phyloP scores from a whole-genome alignment of 2,888 invertebrate species.

The Drosophila peninsularis region DNA sequence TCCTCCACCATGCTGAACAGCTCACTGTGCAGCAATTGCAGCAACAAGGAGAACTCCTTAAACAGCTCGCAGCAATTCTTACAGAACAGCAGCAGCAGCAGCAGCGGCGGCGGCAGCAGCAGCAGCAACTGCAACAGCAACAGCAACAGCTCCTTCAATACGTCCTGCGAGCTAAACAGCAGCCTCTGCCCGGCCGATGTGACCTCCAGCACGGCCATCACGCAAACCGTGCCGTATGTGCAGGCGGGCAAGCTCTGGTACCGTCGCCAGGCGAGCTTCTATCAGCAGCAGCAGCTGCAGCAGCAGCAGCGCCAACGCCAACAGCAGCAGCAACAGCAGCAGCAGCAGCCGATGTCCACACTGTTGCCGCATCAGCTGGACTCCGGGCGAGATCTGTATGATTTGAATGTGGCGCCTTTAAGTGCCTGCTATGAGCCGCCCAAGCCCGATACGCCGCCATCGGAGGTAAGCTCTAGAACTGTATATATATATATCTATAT shows the following conservation, averaged over 20 bases:
- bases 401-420: slow-evolving; percentile 64
- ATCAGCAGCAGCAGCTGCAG: slow-evolving; percentile 47
- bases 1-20: slow-evolving; percentile 73
- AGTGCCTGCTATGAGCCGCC: slow-evolving; percentile 81
- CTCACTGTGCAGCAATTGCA: slow-evolving; percentile 59
- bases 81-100: slow-evolving; percentile 41
- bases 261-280: slow-evolving; percentile 70
- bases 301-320: slow-evolving; percentile 31
- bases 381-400: slow-evolving; percentile 58
- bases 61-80: slow-evolving; percentile 72
- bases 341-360: slow-evolving; percentile 7
- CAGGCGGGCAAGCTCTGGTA: slow-evolving; percentile 75
- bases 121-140: slow-evolving; percentile 63
- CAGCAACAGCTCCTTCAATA: slow-evolving; percentile 65
- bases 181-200: slow-evolving; percentile 64
- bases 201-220: slow-evolving; percentile 50
- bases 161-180: slow-evolving; percentile 74
- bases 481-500: not conserved
- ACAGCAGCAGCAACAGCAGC: slow-evolving; percentile 36
- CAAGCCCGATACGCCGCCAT: slow-evolving; percentile 82
- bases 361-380: slow-evolving; percentile 14
- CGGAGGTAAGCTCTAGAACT: slow-evolving; percentile 63
- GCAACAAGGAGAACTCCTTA: slow-evolving; percentile 81
- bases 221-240: slow-evolving; percentile 29
- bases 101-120: slow-evolving; percentile 39